Evolutionary conservation across 2,888 invertebrate genomes (phyloP), one percentile per base, ranked within the genome.

Genomic region (Protodeltote pygarga): DNA sequence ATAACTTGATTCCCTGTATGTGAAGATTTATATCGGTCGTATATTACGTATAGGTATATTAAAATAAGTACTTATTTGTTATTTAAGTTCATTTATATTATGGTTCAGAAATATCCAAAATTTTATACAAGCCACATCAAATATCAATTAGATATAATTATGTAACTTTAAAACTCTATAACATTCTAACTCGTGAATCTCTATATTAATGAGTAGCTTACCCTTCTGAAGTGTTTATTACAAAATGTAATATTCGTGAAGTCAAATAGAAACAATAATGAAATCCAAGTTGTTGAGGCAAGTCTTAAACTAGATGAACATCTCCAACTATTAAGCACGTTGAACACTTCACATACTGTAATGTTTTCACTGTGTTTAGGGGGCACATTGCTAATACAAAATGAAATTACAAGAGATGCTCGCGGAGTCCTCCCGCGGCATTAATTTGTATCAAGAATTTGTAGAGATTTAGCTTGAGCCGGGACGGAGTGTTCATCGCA

Each of bases 381-480:
- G 75, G 79, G 76, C 66, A 75, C 73, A 71, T 68, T 75, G 75
- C 79, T 79, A 80, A 83, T 79, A 77, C 80, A 71, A 83, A 88
- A 88, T 83, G 85, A 87, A 90, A 90, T 90, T 87, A 87, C 85
- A 81, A 85, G 83, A 86, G 83, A 79, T 77, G 74, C 73, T 83
- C 79, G 79, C 75, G 73, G 69, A 83, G 81, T 83, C 79, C 76
- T 89, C 83, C 77, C 81, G 73, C 81, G 81, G 82, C 83, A 89
- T 90, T 92, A 89, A 92, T 91, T 92, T 91, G 91, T 91, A 89
- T 89, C 88, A 91, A 90, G 92, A 91, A 91, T 91, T 92, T 89
- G 91, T 88, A 89, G 89, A 90, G 91, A 91, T 91, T 92, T 89
- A 86, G 89, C 88, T 81, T 82, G 84, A 87, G 87, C 86, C 83